These are phyloP conservation scores for Drosophila maculinotata DNA, from an alignment of 2,888 invertebrate genomes.

Conservation along the genomic window DNA sequence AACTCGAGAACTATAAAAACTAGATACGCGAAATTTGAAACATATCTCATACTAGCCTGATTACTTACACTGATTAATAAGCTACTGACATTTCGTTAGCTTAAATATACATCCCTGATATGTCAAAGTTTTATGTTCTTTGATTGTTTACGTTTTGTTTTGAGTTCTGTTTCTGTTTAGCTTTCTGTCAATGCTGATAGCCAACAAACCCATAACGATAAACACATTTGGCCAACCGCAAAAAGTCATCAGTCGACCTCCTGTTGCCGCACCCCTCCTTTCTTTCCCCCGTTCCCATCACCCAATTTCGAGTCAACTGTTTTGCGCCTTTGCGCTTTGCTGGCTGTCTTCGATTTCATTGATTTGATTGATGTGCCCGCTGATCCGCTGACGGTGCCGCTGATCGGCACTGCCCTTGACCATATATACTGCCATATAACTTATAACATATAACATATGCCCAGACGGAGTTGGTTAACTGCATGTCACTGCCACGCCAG, in stretches of 20 bases:
- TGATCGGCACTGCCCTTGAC: constrained; percentile 69
- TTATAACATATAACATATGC: constrained; percentile 37
- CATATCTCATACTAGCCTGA: too few relatives aligned
- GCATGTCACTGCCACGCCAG: constrained; percentile 64
- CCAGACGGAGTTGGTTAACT: constrained; percentile 38
- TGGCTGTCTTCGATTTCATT: constrained; percentile 75
- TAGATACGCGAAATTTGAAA: too few relatives aligned
- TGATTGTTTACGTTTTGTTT: constrained; percentile 35
- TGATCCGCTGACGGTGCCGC: constrained; percentile 62
- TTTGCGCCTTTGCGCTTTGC: constrained; percentile 38
- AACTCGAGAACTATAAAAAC: too few relatives aligned
- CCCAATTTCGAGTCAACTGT: constrained; percentile 24
- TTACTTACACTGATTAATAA: too few relatives aligned
- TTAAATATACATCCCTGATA: not conserved
- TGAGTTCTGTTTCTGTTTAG: constrained; percentile 36
- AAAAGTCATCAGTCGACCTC: constrained; percentile 64
- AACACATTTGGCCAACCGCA: constrained; percentile 63
- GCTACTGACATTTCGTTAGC: too few relatives aligned
- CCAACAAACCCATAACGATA: constrained; percentile 50
- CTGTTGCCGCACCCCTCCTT: constrained; percentile 4
- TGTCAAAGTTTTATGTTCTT: constrained; percentile 2
- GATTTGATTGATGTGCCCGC: constrained; percentile 79
- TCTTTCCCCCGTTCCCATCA: not conserved
- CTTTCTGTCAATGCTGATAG: constrained; percentile 39
- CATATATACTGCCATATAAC: constrained; percentile 50